Evolutionary conservation across 1,140 invertebrate genomes (phyloP), one percentile per base, ranked within the genome.

Genomic region (Lasaia peninsularis): DNA sequence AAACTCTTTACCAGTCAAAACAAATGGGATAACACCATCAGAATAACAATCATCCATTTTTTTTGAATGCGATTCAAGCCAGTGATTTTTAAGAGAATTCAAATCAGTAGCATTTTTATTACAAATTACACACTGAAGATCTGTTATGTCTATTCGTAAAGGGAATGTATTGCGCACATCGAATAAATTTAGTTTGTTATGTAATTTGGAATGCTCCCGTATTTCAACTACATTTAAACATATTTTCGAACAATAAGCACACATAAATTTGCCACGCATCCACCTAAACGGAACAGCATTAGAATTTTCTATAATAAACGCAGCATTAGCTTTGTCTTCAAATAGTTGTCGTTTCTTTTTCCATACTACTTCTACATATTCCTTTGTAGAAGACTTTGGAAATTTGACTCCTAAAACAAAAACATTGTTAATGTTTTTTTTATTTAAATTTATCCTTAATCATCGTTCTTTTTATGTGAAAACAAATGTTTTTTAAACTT

Each of bases 271-370:
- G 2, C 77, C 75, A 8, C 75, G 66, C 33, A 68, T 58, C 66
- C 69, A 80, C 52, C 77, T 68, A 68, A 85, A 85, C 0, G 66
- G 59, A 1, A 79, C 71, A 0, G 77, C 78, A 40, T 80, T 85
- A 8, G 76, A 82, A 67, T 69, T 52, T 62, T 80, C 60, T 57
- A 85, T 52, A 60, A 84, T 75, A 6, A 71, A 48, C 44, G 73
- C 75, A 8, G 77, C 77, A 37, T 78, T 80, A 18, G 69, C 72
- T 57, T 75, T 79, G 14, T 79, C 70, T 12, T 67, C 77, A 3
- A 50, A 52, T 32, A 71, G 18, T 18, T 40, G 61, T 10, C 63
- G 52, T 65, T 69, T 74, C 56, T 76, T 71, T 65, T 61, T 77
- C 73, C 70, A 77, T 55, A 69, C 65, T 62, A 76, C 63, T 54